Percentiles rank a stretch among this genome's conserved stretches.
Evolutionary conservation across 2,113 vertebrate species (phyloP).

Genomic region (Tangachromis dhanisi): DNA sequence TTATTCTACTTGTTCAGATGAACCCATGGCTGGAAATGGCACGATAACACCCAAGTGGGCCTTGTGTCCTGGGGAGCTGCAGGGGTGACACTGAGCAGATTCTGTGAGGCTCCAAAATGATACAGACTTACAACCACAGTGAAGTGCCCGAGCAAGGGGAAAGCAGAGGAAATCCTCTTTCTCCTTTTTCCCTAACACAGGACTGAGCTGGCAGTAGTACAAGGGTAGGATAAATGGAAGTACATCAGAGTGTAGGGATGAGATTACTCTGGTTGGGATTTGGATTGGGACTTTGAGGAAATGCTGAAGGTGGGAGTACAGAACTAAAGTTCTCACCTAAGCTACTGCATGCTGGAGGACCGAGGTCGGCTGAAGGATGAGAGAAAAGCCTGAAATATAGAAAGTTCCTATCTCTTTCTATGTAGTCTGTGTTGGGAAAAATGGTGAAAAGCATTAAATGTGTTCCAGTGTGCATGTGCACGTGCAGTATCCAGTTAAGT

Average conservation of each 20-base stretch:
- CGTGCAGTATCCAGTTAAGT: not conserved
- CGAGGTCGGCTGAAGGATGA: conserved; percentile 4
- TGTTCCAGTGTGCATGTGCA: not conserved
- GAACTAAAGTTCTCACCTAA: conserved; percentile 58
- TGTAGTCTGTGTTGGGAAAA: not conserved
- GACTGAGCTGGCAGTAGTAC: conserved; percentile 63
- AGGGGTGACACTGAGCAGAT: conserved; percentile 48
- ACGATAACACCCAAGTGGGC: conserved; percentile 27
- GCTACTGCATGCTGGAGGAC: conserved; percentile 11
- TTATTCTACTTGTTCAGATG: conserved; percentile 4
- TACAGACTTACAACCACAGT: conserved; percentile 56
- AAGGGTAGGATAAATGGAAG: conserved; percentile 64
- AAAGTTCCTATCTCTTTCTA: not conserved
- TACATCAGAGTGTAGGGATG: conserved; percentile 62
- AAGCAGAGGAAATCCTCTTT: conserved; percentile 64
- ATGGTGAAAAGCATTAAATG: not conserved
- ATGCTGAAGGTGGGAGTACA: conserved; percentile 58
- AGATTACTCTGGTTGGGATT: conserved; percentile 67
- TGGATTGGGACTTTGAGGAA: conserved; percentile 58
- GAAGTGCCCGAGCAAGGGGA: conserved; percentile 50
- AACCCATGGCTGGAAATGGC: conserved; percentile 11
- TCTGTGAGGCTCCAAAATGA: conserved; percentile 11
- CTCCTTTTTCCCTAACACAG: conserved; percentile 43
- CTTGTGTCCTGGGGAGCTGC: conserved; percentile 22
- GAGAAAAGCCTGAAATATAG: not conserved